Evolutionary conservation across 2,888 invertebrate species (phyloP).

Genomic region (Carcina quercana): DNA sequence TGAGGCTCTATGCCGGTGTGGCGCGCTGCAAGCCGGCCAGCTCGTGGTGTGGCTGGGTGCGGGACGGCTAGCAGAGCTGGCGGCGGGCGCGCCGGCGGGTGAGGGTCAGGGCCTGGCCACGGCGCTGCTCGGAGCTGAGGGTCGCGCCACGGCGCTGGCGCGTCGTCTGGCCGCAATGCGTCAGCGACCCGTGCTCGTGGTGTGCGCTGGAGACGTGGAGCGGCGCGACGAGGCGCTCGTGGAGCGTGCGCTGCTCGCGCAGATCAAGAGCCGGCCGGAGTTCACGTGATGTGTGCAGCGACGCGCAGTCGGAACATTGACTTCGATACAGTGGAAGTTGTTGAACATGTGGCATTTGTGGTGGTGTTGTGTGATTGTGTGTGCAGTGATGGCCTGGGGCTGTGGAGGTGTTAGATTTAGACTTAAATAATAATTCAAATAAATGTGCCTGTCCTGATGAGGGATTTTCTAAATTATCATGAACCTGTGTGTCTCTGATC

Average conservation of each 20-base stretch:
- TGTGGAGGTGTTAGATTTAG: too few relatives aligned
- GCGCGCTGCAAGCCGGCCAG: slow-evolving; percentile 38
- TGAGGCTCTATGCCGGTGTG: slow-evolving; percentile 34
- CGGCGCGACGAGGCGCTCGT: slow-evolving; percentile 39
- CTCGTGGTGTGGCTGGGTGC: slow-evolving; percentile 48
- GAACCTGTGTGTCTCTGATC: too few relatives aligned
- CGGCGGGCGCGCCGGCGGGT: slow-evolving; percentile 24
- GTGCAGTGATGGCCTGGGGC: too few relatives aligned
- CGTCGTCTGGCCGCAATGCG: slow-evolving; percentile 32
- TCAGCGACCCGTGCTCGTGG: slow-evolving; percentile 34
- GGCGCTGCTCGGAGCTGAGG: slow-evolving; percentile 20
- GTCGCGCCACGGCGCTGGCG: slow-evolving; percentile 29
- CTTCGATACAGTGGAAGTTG: too few relatives aligned
- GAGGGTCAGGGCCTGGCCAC: slow-evolving; percentile 21
- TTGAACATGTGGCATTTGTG: too few relatives aligned
- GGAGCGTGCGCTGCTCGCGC: slow-evolving; percentile 32
- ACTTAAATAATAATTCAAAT: too few relatives aligned
- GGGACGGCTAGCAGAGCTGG: slow-evolving; percentile 20
- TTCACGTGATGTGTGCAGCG: slow-evolving; percentile 28
- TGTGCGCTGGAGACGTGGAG: slow-evolving; percentile 31
- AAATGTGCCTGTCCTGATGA: too few relatives aligned
- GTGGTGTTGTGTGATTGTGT: too few relatives aligned
- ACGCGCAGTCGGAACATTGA: too few relatives aligned
- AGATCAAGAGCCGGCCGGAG: slow-evolving; percentile 38
- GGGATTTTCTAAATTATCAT: too few relatives aligned